Conservation (phyloP, 2,797 vertebrate genomes). For the Tangara arthus region DNA sequence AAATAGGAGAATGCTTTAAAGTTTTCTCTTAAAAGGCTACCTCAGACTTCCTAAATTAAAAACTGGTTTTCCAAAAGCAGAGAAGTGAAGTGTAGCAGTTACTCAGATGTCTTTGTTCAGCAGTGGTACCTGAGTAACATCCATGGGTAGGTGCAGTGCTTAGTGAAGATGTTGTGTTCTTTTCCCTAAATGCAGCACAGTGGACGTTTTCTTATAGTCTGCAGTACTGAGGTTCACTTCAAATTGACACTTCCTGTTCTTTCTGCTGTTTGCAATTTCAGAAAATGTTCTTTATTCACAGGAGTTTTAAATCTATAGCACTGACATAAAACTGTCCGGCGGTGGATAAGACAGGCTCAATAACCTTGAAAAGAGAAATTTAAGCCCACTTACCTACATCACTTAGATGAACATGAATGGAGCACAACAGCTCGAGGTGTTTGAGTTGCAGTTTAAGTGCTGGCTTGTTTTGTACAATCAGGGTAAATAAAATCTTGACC, state of each 20-base stretch:
- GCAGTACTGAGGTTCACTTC: neutral
- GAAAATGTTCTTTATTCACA: neutral
- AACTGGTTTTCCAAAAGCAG: neutral
- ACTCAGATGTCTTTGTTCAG: neutral
- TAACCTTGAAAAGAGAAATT: neutral
- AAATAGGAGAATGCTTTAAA: neutral
- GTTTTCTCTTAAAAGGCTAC: neutral
- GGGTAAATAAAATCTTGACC: constrained; percentile 37
- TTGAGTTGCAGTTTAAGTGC: neutral
- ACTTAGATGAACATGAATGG: neutral
- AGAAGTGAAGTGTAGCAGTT: neutral
- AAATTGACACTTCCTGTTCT: neutral
- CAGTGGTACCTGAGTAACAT: neutral
- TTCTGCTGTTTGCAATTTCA: neutral
- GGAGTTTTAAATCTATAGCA: neutral
- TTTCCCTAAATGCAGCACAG: neutral
- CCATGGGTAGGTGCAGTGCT: neutral
- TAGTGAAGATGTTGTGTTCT: neutral
- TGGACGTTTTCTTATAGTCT: neutral
- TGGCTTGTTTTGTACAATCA: constrained; percentile 2
- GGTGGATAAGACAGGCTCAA: neutral
- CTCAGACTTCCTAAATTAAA: neutral
- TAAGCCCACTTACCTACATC: neutral
- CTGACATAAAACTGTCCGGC: neutral
- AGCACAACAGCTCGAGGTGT: neutral